Percentiles rank a stretch among this genome's conserved stretches.
Conservation (phyloP, 2,797 vertebrate genomes). For the Gallirallus australis region DNA sequence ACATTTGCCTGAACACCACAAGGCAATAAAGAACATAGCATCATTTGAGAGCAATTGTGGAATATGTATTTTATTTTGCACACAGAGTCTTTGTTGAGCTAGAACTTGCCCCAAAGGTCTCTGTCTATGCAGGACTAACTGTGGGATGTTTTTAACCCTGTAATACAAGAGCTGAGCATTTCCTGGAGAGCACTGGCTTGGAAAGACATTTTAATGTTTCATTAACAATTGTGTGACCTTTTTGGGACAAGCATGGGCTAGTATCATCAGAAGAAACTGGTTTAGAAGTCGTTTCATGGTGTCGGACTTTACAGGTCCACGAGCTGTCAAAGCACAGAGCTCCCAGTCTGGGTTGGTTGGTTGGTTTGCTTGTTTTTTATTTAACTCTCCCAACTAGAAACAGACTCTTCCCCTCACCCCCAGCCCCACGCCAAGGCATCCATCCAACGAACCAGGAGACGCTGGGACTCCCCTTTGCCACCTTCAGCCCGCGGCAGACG, state of each 20-base stretch:
- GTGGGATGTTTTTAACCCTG: neutral
- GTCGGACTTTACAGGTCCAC: accelerated
- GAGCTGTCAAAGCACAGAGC: neutral
- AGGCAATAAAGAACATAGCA: neutral
- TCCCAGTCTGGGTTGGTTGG: neutral
- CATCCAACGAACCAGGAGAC: neutral
- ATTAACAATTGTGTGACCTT: neutral
- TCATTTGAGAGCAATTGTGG: neutral
- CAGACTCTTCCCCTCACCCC: too few relatives aligned
- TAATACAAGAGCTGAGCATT: neutral
- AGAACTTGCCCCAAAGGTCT: neutral
- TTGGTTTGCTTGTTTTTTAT: neutral
- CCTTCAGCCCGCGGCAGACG: neutral
- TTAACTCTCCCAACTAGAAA: neutral
- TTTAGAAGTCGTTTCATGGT: neutral
- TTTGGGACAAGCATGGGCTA: neutral
- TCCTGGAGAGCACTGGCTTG: neutral
- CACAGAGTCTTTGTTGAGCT: neutral
- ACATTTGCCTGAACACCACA: neutral
- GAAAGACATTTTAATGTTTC: neutral
- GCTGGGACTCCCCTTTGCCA: neutral
- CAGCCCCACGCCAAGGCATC: too few relatives aligned
- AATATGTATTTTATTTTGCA: neutral
- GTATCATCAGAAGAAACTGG: neutral
- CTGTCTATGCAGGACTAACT: neutral